A percentile compares a stretch with the other conserved stretches of the same genome.
These are phyloP conservation scores for Phyllotis vaccarum DNA, from an alignment of 2,797 vertebrate species.

Conservation along the genomic window DNA sequence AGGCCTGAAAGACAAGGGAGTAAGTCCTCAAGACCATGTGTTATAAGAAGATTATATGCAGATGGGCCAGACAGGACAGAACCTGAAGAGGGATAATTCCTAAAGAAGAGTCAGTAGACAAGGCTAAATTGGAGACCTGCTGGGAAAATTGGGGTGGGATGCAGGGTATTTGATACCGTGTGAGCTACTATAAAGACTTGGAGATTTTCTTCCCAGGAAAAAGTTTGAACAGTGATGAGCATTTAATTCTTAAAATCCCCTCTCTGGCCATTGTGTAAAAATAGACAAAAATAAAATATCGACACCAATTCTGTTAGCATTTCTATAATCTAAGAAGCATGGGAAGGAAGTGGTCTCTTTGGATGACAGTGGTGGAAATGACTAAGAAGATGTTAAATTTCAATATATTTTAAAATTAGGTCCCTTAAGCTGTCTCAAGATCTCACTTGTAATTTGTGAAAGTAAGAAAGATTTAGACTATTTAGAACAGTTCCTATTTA, in stretches of 20 bases:
- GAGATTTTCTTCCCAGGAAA: background rate
- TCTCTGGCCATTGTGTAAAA: background rate
- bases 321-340: background rate
- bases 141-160: background rate
- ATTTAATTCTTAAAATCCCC: background rate
- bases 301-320: background rate
- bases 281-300: background rate
- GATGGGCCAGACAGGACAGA: background rate
- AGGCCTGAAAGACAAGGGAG: background rate
- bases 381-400: background rate
- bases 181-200: background rate
- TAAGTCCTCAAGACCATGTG: background rate
- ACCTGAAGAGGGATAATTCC: background rate
- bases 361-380: background rate
- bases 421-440: rapidly evolving
- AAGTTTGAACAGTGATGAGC: background rate
- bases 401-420: background rate
- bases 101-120: background rate
- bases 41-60: background rate
- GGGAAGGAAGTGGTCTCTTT: background rate
- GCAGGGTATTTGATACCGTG: too few relatives aligned
- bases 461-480: background rate
- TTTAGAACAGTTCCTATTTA: background rate
- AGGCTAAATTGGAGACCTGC: background rate
- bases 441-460: background rate